Percentiles rank a stretch among this genome's conserved stretches.
Conservation (phyloP, 2,797 vertebrate species). For the Lutjanus campechanus region DNA sequence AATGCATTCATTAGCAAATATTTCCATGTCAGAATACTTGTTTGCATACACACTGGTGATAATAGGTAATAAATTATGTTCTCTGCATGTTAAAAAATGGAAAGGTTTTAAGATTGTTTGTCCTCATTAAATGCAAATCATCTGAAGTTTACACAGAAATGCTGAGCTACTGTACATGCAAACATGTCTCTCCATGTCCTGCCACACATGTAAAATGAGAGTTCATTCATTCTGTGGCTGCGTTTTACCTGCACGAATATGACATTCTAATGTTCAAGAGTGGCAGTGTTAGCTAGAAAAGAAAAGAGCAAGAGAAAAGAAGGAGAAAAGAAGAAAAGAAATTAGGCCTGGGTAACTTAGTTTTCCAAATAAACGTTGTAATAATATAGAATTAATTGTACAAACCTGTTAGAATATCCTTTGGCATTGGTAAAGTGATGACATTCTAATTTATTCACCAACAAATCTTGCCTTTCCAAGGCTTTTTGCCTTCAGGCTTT, state of each 20-base stretch:
- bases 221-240: neutral
- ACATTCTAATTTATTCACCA: neutral
- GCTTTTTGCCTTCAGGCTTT: neutral
- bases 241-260: neutral
- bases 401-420: neutral
- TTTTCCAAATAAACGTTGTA: neutral
- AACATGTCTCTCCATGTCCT: neutral
- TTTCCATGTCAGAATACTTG: conserved; percentile 14
- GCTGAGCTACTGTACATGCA: too few species aligned
- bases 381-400: neutral
- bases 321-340: too few species aligned
- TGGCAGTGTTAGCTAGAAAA: neutral
- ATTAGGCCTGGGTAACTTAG: neutral
- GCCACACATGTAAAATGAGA: neutral
- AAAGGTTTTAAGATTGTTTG: neutral
- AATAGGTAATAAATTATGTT: neutral
- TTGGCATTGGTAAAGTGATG: neutral
- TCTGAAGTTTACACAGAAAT: neutral
- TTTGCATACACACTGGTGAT: neutral
- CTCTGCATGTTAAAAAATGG: neutral
- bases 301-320: too few species aligned
- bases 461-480: neutral
- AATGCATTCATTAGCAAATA: conserved; percentile 17
- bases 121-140: neutral
- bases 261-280: neutral